Percentiles rank a stretch among this genome's conserved stretches.
Conservation (phyloP, 2,888 invertebrate genomes). For the Eupsilia transversa region DNA sequence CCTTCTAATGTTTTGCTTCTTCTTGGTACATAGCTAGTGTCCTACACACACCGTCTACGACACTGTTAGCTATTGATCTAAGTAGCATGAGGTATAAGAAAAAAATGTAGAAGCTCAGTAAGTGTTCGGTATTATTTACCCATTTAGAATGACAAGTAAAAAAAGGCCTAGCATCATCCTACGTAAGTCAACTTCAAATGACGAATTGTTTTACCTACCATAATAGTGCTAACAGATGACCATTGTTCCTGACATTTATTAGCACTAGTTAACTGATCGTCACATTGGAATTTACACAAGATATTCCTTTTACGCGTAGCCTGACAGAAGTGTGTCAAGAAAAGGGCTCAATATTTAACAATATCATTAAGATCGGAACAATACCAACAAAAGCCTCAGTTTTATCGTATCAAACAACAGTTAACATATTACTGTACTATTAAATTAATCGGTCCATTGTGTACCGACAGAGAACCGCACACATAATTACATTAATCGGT, state of each 20-base stretch:
- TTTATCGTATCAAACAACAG: conserved; percentile 45
- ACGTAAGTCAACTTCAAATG: conserved; percentile 1
- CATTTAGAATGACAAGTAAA: not conserved
- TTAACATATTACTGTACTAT: conserved; percentile 57
- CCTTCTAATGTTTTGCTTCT: not conserved
- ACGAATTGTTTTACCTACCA: not conserved
- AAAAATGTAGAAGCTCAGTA: not conserved
- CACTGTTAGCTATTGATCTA: not conserved
- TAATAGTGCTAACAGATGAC: conserved; percentile 16
- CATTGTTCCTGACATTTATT: conserved; percentile 18
- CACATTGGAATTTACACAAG: conserved; percentile 9
- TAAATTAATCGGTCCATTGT: conserved; percentile 65
- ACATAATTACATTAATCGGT: conserved; percentile 87
- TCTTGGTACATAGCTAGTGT: too few relatives aligned
- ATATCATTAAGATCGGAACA: conserved; percentile 17
- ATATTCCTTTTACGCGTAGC: not conserved
- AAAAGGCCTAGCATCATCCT: not conserved
- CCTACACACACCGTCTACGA: too few relatives aligned
- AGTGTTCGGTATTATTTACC: not conserved
- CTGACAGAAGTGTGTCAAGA: not conserved
- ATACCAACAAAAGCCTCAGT: conserved; percentile 10
- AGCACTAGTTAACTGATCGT: not conserved
- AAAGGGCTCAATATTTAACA: conserved; percentile 2
- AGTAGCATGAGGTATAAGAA: not conserved
- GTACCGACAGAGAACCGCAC: conserved; percentile 74